These are phyloP conservation scores for Labeo rohita DNA, from an alignment of 2,113 vertebrate genomes.

Conservation along the genomic window DNA sequence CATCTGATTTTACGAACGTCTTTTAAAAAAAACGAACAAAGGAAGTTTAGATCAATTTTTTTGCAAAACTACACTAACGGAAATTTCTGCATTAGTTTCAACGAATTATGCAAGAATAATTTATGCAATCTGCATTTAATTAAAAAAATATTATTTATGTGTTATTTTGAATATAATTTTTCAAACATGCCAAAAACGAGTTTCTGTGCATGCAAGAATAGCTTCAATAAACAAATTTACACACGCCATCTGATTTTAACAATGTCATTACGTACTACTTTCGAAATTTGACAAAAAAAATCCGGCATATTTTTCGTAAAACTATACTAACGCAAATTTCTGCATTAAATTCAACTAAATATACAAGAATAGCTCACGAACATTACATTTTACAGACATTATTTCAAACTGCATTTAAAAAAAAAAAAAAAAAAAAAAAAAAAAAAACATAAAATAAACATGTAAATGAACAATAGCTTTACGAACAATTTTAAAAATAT, in stretches of 20 bases:
- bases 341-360: neutral
- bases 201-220: neutral
- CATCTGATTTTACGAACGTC: no score
- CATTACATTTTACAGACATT: neutral
- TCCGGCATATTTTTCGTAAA: neutral
- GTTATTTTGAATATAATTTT: neutral
- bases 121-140: no score
- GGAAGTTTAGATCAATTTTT: no score
- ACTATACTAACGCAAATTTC: neutral
- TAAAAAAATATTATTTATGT: no score
- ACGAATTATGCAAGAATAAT: no score
- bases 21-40: no score
- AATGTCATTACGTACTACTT: neutral
- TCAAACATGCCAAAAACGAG: neutral
- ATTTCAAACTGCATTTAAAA: neutral
- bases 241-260: neutral
- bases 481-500: no score
- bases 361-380: neutral
- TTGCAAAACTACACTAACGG: no score
- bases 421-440: neutral
- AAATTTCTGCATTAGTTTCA: no score
- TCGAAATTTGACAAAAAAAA: no score
- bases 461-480: no score
- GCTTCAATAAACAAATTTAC: neutral
- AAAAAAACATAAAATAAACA: neutral